These are phyloP conservation scores for Hydriomena furcata DNA, from an alignment of 2,888 invertebrate genomes.

Conservation along the genomic window DNA sequence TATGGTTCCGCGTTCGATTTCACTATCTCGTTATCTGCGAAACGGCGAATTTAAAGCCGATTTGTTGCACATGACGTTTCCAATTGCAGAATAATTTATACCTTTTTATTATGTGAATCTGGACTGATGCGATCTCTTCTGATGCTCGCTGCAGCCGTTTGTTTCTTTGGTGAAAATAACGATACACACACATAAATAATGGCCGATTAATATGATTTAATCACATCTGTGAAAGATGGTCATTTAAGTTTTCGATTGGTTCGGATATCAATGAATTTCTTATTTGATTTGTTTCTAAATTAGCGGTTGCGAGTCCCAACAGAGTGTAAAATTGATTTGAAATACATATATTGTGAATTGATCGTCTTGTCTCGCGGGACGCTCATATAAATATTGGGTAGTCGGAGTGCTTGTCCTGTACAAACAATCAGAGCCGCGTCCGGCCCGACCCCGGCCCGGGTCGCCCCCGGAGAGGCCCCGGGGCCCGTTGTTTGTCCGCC, in stretches of 20 bases:
- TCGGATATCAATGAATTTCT: neutral
- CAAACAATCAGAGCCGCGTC: conserved; percentile 30
- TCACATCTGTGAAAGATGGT: too few species aligned
- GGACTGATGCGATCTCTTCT: neutral
- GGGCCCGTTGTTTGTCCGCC: conserved; percentile 20
- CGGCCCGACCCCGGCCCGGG: conserved; percentile 7
- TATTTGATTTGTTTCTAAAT: neutral
- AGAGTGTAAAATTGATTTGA: conserved; percentile 25
- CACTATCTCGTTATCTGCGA: conserved; percentile 46
- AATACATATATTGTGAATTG: conserved; percentile 21
- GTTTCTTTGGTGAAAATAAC: too few species aligned
- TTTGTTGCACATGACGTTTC: conserved; percentile 28
- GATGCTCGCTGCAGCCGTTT: neutral
- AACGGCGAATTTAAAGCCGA: conserved; percentile 32
- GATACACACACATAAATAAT: too few species aligned
- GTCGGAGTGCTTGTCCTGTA: conserved; percentile 19
- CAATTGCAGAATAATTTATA: conserved; percentile 21
- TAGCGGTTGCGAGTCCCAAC: conserved; percentile 15
- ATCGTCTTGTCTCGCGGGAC: conserved; percentile 22
- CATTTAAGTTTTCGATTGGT: neutral
- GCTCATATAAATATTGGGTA: conserved; percentile 19
- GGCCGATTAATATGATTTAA: too few species aligned
- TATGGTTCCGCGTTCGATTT: conserved; percentile 54
- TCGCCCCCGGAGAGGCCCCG: conserved; percentile 9
- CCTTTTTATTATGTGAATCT: conserved; percentile 13